These are phyloP conservation scores for Pachyramphus minor DNA, from an alignment of 2,113 vertebrate species.

Conservation along the genomic window DNA sequence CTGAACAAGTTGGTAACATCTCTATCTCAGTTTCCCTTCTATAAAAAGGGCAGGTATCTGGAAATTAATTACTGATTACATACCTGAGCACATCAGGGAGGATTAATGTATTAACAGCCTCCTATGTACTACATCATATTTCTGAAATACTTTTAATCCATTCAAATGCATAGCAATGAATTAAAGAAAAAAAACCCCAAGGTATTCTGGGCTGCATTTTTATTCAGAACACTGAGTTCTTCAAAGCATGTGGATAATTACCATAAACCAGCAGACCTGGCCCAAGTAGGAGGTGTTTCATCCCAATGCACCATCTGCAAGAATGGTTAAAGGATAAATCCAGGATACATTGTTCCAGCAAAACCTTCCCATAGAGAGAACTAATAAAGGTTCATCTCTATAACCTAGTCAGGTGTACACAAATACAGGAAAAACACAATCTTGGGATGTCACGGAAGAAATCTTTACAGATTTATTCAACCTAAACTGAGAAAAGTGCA, in stretches of 20 bases:
- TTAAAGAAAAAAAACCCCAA: background rate
- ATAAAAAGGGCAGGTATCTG: background rate
- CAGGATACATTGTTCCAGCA: background rate
- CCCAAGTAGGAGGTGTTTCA: background rate
- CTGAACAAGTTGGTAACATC: background rate
- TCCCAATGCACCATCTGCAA: background rate
- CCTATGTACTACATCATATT: background rate
- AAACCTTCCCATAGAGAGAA: conserved; percentile 76
- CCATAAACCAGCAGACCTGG: background rate
- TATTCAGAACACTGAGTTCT: background rate
- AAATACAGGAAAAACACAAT: conserved; percentile 76
- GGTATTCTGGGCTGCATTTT: background rate
- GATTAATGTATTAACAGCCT: background rate
- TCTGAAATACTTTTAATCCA: background rate
- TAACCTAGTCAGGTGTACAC: conserved; percentile 79
- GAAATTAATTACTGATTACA: background rate
- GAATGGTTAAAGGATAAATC: background rate
- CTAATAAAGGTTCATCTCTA: conserved; percentile 75
- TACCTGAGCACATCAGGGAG: background rate
- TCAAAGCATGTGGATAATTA: conserved; percentile 14
- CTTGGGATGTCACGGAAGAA: conserved; percentile 68
- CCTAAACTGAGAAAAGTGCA: conserved; percentile 78
- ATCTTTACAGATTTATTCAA: conserved; percentile 76
- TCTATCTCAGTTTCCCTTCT: background rate
- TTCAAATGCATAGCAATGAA: background rate